Evolutionary conservation across 2,888 invertebrate genomes (phyloP).

Genomic region (Epiblema foenella): DNA sequence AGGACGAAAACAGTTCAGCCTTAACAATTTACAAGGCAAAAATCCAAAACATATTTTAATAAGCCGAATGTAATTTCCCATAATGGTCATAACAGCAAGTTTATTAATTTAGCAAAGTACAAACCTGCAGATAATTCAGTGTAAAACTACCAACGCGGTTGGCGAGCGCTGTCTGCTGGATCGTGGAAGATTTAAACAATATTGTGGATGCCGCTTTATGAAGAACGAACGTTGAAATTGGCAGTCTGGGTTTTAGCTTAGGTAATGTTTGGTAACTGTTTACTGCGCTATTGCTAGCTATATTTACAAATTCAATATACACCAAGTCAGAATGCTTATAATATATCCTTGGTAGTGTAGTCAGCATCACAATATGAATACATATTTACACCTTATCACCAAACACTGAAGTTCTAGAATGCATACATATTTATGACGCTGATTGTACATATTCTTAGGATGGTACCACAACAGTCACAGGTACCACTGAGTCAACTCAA

Average conservation of each 20-base stretch:
- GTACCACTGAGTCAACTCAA: too few relatives aligned
- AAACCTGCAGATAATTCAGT: slow-evolving; percentile 12
- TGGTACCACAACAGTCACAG: background rate
- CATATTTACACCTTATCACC: too few relatives aligned
- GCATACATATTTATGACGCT: too few relatives aligned
- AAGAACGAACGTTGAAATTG: slow-evolving; percentile 7
- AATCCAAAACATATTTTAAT: background rate
- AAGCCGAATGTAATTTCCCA: background rate
- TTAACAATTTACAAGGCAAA: too few relatives aligned
- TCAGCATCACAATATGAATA: too few relatives aligned
- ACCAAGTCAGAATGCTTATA: background rate
- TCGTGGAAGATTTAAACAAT: background rate
- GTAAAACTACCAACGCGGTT: slow-evolving; percentile 17
- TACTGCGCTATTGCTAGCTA: background rate
- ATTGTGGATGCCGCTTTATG: slow-evolving; percentile 21
- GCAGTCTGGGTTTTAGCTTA: background rate
- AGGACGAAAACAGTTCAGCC: too few relatives aligned
- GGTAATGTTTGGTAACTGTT: background rate
- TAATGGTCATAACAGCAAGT: slow-evolving; percentile 8
- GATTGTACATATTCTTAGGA: too few relatives aligned
- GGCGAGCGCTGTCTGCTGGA: slow-evolving; percentile 9
- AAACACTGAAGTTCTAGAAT: too few relatives aligned
- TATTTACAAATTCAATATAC: background rate
- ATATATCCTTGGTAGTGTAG: background rate
- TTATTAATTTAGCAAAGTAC: slow-evolving; percentile 23